Percentiles rank a stretch among this genome's conserved stretches.
These are phyloP conservation scores for Plectrocnemia conspersa DNA, from an alignment of 1,140 invertebrate genomes.

Conservation along the genomic window DNA sequence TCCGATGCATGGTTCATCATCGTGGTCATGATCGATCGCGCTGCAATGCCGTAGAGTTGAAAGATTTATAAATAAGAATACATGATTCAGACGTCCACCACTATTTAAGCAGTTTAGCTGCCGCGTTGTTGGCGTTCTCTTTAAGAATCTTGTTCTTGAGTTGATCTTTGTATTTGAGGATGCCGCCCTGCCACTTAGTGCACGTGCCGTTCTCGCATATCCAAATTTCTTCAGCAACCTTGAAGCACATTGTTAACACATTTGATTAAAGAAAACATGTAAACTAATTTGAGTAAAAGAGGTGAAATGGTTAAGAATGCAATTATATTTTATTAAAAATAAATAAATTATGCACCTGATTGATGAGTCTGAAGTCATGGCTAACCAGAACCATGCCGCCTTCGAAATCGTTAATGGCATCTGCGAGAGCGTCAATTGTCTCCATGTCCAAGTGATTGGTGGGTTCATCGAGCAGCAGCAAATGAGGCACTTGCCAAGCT, in stretches of 20 bases:
- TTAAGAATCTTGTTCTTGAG: slow-evolving; percentile 79
- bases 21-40: too few relatives aligned
- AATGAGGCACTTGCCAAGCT: slow-evolving; percentile 91
- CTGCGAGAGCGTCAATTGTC: slow-evolving; percentile 96
- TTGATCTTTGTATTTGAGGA: slow-evolving; percentile 93
- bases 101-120: slow-evolving; percentile 46
- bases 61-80: too few relatives aligned
- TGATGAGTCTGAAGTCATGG: slow-evolving; percentile 97
- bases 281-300: too few relatives aligned
- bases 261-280: too few relatives aligned
- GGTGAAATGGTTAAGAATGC: too few relatives aligned
- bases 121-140: slow-evolving; percentile 53
- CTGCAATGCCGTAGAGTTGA: too few relatives aligned
- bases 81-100: too few relatives aligned
- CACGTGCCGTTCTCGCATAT: slow-evolving; percentile 94
- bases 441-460: slow-evolving; percentile 99
- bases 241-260: too few relatives aligned
- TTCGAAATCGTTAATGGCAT: slow-evolving; percentile 96
- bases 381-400: slow-evolving; percentile 97
- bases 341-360: slow-evolving; percentile 69
- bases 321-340: too few relatives aligned
- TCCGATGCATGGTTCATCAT: too few relatives aligned
- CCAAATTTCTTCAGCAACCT: slow-evolving; percentile 99
- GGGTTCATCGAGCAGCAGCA: slow-evolving; percentile 93
- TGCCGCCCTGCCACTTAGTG: slow-evolving; percentile 96